Conservation (phyloP, 2,888 invertebrate species). For the Arctia plantaginis region DNA sequence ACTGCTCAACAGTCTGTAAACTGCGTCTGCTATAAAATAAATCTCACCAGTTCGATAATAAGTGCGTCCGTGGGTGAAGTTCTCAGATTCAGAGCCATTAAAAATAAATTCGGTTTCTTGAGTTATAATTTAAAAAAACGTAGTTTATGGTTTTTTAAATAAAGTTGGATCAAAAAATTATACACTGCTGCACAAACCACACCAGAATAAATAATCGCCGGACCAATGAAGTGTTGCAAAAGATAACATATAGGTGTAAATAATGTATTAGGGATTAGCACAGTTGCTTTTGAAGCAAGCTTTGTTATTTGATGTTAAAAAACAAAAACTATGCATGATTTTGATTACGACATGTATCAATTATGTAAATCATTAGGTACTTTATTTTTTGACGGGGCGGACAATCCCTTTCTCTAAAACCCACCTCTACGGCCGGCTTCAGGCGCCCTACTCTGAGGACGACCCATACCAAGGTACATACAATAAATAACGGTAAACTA, state of each 20-base stretch:
- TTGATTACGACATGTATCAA: too few relatives aligned
- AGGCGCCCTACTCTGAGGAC: too few relatives aligned
- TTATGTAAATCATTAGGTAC: too few relatives aligned
- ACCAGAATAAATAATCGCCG: background rate
- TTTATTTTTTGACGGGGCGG: too few relatives aligned
- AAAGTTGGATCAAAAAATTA: background rate
- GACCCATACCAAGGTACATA: too few relatives aligned
- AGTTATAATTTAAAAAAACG: background rate
- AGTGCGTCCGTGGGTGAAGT: slow-evolving; percentile 7
- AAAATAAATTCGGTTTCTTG: slow-evolving; percentile 6
- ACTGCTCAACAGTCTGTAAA: slow-evolving; percentile 19
- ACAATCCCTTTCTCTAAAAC: too few relatives aligned
- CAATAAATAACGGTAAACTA: too few relatives aligned
- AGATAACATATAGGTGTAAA: background rate
- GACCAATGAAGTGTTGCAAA: background rate
- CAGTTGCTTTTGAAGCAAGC: background rate
- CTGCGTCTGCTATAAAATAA: slow-evolving; percentile 28
- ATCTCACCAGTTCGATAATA: slow-evolving; percentile 13
- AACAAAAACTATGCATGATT: too few relatives aligned
- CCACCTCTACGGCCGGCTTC: too few relatives aligned
- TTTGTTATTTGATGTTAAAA: too few relatives aligned
- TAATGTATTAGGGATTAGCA: too few relatives aligned
- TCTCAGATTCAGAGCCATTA: background rate
- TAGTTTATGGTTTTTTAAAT: background rate
- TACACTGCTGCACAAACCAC: background rate